Evolutionary conservation across 2,888 invertebrate genomes (phyloP), one percentile per base, ranked within the genome.

Genomic region (Xestobium rufovillosum): DNA sequence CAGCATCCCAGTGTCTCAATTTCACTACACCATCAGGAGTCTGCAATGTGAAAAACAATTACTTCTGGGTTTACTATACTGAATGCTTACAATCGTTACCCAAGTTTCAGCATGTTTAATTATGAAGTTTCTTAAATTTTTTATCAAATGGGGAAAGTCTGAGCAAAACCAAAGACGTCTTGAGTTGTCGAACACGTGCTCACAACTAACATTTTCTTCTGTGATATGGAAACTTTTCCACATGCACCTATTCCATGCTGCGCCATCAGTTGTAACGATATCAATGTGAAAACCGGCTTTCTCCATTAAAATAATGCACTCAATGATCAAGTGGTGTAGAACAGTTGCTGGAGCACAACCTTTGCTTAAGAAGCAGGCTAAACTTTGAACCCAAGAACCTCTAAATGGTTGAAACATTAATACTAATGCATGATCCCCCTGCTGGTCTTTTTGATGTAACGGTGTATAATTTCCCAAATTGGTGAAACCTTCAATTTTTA

Each of bases 191-290:
- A 31, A 32, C 6, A 35, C 26, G 17, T 44, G 47, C n/a, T 26
- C 29, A 31, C 40, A 41, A 31, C 27, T 28, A 29, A 39, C 31
- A 15, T 35, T 26, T 29, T 33, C 25, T 12, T 33, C 34, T 3
- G 27, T 17, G 9, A 47, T 31, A 8, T 35, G 33, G 31, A 43
- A 43, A 11, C 35, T 27, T 12, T 44, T 38, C 48, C 45, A 47
- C 45, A 45, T 47, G 14, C 30, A 19, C 10, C 42, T 16, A 31
- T 45, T 47, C 37, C 43, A 45, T 8, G 36, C 19, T 10, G 42
- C 45, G 10, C 44, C 44, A 37, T 46, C 45, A 19, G 38, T 38
- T 17, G 42, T 37, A 4, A 46, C 28, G n/a, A 44, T 41, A 38
- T 43, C 41, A 15, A 47, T 16, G 23, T 14, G 36, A 14, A 41